A percentile compares a stretch with the other conserved stretches of the same genome.
phyloP scores from a whole-genome alignment of 2,113 vertebrate genomes.

The Nicator chloris region DNA sequence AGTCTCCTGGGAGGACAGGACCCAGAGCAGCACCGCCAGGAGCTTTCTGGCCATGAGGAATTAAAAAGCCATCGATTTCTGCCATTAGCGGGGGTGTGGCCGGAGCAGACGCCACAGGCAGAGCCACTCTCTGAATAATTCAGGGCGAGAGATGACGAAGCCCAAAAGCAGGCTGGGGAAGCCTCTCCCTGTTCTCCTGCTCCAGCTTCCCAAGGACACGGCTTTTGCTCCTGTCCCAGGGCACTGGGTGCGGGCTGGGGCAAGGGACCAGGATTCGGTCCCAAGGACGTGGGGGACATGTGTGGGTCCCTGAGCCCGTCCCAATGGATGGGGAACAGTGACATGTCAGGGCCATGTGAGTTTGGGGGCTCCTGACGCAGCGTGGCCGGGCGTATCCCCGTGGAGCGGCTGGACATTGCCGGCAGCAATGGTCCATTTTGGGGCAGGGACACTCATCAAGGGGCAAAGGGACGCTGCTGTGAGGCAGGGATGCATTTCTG shows the following conservation, averaged over 20 bases:
- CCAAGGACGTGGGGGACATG: fast-evolving
- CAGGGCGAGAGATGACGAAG: constrained; percentile 52
- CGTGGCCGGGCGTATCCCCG: fast-evolving
- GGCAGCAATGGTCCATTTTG: fast-evolving
- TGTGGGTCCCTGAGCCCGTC: background rate
- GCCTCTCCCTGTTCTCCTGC: background rate
- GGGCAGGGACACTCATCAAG: background rate
- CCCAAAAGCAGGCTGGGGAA: background rate
- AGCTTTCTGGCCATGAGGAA: constrained; percentile 37
- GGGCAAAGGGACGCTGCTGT: background rate
- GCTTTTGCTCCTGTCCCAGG: background rate
- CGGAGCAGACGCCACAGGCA: constrained; percentile 34
- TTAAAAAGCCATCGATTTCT: constrained; percentile 69
- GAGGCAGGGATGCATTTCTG: background rate
- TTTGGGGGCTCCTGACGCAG: background rate
- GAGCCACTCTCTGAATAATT: constrained; percentile 69
- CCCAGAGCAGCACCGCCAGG: background rate
- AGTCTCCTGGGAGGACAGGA: background rate
- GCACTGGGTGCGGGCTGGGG: fast-evolving
- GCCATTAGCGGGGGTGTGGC: constrained; percentile 61
- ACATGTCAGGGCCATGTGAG: fast-evolving
- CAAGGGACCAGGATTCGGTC: fast-evolving
- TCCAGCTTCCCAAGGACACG: background rate
- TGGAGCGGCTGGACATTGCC: background rate
- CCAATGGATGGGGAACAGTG: background rate